Evolutionary conservation across 2,888 invertebrate species (phyloP), one percentile per base, ranked within the genome.

Genomic region (Artemia sp.): DNA sequence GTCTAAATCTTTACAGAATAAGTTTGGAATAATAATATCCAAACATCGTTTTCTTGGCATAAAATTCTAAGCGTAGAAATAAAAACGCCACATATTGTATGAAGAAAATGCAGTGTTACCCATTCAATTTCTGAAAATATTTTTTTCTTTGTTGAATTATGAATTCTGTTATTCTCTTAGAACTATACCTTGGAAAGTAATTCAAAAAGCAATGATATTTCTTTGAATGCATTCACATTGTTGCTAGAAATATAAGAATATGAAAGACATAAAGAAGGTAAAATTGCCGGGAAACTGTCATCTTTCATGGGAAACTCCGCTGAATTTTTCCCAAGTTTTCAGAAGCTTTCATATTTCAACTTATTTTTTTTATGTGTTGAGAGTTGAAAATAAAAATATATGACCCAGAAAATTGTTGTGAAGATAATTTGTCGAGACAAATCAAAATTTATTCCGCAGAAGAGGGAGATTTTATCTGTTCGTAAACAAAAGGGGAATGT

Each of bases 241-340:
- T 58, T 58, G 64, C 11, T n/a, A 58, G 64, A 58, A 58, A 58
- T 58, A 58, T 58, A 24, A 58, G 64, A 58, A 58, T 58, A 58
- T 58, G 64, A 58, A n/a, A 19, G 64, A 19, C 64, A 58, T 10
- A 58, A 58, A 58, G 64, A 19, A 58, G 9, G 64, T 58, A 58
- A 58, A 58, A 58, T 58, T 58, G 64, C 64, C 8, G 64, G 64
- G 24, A 11, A 58, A 24, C 64, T 58, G 64, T 58, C 64, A 58
- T 58, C 64, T 58, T 58, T 58, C 64, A n/a, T 24, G 64, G 24
- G 64, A 58, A 38, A 58, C 19, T 58, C 64, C 2, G 64, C 64
- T 58, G 64, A 58, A 58, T 58, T 58, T 38, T 58, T 58, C 64
- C 64, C 64, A 58, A 58, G 64, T 58, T 58, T 38, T 58, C 64